Conservation (phyloP, 2,797 vertebrate species). For the Danio kyathit region DNA sequence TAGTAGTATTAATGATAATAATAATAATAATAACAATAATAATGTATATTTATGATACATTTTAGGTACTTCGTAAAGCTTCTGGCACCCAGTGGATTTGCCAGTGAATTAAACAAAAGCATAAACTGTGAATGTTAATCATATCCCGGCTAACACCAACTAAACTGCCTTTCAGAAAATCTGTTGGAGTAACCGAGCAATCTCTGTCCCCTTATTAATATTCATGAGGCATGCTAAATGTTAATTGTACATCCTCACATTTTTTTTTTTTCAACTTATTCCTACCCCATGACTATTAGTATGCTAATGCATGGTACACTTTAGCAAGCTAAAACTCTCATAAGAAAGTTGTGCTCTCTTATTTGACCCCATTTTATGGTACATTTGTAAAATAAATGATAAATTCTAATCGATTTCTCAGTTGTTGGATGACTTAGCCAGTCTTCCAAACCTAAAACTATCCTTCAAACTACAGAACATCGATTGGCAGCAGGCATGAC, state of each 20-base stretch:
- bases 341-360: neutral
- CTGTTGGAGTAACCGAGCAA: neutral
- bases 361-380: neutral
- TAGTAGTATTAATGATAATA: too few relatives aligned
- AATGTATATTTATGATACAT: too few relatives aligned
- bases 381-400: neutral
- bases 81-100: conserved; percentile 10
- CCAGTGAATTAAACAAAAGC: neutral
- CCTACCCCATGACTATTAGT: neutral
- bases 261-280: too few relatives aligned
- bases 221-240: conserved; percentile 2
- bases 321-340: conserved; percentile 1
- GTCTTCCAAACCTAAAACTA: neutral
- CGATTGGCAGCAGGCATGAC: neutral
- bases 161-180: conserved; percentile 14
- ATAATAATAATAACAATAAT: too few relatives aligned
- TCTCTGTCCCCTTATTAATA: conserved; percentile 8
- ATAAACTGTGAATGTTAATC: neutral
- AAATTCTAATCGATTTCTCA: neutral
- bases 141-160: neutral
- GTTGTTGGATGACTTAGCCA: neutral
- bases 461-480: neutral
- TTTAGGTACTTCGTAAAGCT: neutral
- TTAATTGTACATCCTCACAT: neutral
- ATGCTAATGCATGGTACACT: neutral